Percentiles rank a stretch among this genome's conserved stretches.
Evolutionary conservation across 2,113 vertebrate genomes (phyloP).

Genomic region (Eublepharis macularius): DNA sequence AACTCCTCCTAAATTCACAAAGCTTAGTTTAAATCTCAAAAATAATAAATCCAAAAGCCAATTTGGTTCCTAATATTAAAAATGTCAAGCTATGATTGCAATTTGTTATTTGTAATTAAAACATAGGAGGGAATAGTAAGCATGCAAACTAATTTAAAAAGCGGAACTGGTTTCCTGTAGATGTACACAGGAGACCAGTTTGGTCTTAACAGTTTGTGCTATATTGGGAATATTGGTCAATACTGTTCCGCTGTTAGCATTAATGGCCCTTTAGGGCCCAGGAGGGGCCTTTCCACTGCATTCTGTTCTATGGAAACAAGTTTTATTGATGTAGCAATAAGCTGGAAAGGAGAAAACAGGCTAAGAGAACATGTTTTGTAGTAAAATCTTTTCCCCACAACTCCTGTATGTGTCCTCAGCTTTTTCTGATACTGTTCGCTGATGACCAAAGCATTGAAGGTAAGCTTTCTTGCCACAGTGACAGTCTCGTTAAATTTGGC

Average conservation of each 20-base stretch:
- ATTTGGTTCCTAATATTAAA: conserved; percentile 60
- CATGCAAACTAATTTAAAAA: conserved; percentile 28
- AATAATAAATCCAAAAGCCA: conserved; percentile 51
- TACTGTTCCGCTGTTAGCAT: neutral
- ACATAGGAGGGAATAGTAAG: conserved; percentile 46
- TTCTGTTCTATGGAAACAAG: neutral
- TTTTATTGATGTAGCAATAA: neutral
- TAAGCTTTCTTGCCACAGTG: neutral
- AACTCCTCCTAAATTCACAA: conserved; percentile 54
- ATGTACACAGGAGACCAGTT: neutral
- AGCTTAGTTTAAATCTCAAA: conserved; percentile 59
- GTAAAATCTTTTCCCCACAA: neutral
- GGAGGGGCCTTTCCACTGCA: neutral
- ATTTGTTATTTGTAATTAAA: conserved; percentile 64
- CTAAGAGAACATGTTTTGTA: neutral
- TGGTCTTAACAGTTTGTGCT: neutral
- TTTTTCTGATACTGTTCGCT: neutral
- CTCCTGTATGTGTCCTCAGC: neutral
- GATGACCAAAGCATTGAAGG: neutral
- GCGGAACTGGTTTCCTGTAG: neutral
- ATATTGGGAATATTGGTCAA: neutral
- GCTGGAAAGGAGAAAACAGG: neutral
- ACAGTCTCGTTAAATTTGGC: neutral
- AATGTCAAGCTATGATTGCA: conserved; percentile 54
- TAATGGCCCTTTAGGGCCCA: neutral